Base-by-base conservation (phyloP, 2,888 invertebrate species). In the Antheraea yamamai region DNA sequence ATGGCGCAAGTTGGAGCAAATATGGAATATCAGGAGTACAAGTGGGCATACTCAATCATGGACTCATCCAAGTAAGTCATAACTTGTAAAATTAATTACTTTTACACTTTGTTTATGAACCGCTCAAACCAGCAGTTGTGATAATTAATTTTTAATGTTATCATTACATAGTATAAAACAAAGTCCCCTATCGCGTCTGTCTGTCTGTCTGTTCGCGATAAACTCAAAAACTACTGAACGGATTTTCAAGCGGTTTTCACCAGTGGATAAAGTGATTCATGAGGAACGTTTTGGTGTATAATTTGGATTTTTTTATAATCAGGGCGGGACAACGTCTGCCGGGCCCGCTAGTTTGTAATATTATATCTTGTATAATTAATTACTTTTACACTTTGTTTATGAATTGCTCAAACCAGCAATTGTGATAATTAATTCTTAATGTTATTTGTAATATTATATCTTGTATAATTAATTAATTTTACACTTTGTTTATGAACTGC, bases 1-100 rank as follows among this genome's bases (percentile, higher is more conserved):
- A 95, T 95, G 95, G 95, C 95, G 78, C 95, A 95, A 79, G 93
- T 95, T 74, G 95, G 93, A 82, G 95, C 95, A 78, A 95, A 95
- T 83, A 92, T 95, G 92, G 95, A 95, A 88, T 95, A 95, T 88
- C 95, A 95, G 80, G 97, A 97, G 89, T 96, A 96, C 89, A 97
- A 97, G 88, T 97, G 99, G 98, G 98, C 98, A 76, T 98, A 98
- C 92, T 98, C 98, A 91, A 97, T 99, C 91, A 98, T 99, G 97
- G 99, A 99, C 95, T 99, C 99, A 75, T 99, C 99, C 81, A 96
- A 95, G 95, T 95, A 84, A 90, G 84, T 85, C 52, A 75, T 47
- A 68, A 10, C 51, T 75, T 58, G 35, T 52, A n/a, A 73, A 39
- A 39, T 47, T 47, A 47, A 12, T 26, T 16, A 26, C 26, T 16